Evolutionary conservation across 2,797 vertebrate species (phyloP).

Genomic region (Phoeniculus purpureus): DNA sequence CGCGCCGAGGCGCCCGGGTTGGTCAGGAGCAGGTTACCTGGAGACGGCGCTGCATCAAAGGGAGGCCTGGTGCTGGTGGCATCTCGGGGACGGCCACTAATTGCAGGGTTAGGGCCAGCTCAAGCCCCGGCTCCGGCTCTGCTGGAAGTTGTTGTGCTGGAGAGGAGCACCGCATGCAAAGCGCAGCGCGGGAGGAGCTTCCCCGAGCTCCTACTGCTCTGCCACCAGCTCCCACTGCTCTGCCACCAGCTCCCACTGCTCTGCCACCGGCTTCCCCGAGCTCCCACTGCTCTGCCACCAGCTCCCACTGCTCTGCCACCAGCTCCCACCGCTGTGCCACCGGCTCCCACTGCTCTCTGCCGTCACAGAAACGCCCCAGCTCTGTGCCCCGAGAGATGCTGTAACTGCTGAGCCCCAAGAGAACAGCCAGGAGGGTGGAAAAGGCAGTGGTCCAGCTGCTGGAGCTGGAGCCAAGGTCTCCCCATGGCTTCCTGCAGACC

Average conservation of each 20-base stretch:
- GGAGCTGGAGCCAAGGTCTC: accelerated
- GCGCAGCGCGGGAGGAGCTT: background rate
- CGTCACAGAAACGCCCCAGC: accelerated
- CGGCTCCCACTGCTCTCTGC: no score
- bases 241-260: background rate
- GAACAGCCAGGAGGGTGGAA: background rate
- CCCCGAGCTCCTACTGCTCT: background rate
- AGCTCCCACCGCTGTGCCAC: background rate
- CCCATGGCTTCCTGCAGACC: background rate
- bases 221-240: background rate
- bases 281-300: background rate
- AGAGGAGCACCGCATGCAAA: background rate
- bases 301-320: background rate
- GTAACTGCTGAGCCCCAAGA: background rate
- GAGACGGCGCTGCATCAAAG: slow-evolving; percentile 39
- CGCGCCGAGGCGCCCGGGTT: background rate
- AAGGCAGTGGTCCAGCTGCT: background rate
- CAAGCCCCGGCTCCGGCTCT: background rate
- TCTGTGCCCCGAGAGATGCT: background rate
- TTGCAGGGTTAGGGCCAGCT: background rate
- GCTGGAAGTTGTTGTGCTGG: background rate
- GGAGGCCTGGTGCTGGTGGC: background rate
- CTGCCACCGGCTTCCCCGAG: background rate
- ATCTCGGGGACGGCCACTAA: background rate
- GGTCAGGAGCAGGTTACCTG: slow-evolving; percentile 19